A percentile compares a stretch with the other conserved stretches of the same genome.
These are phyloP conservation scores for Diachasmimorpha longicaudata DNA, from an alignment of 1,140 invertebrate species.

Conservation along the genomic window DNA sequence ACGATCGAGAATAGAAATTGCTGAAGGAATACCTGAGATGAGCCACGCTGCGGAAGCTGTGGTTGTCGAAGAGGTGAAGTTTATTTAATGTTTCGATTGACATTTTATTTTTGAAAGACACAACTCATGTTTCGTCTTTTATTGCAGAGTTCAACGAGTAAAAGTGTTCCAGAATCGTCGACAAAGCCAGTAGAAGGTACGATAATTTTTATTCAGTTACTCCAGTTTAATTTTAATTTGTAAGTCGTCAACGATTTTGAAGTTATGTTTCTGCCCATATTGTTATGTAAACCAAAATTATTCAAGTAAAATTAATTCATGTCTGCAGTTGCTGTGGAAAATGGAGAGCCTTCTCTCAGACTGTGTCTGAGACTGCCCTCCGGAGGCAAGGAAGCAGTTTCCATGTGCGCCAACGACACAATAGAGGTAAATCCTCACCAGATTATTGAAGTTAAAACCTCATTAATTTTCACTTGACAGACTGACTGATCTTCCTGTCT, in stretches of 20 bases:
- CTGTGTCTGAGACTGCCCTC: constrained; percentile 56
- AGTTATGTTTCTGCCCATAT: no score
- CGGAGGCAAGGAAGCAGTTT: constrained; percentile 55
- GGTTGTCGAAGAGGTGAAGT: constrained; percentile 9
- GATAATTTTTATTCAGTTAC: neutral
- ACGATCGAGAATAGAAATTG: constrained; percentile 50
- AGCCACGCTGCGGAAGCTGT: constrained; percentile 16
- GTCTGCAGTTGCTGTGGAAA: constrained; percentile 5
- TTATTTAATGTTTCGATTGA: neutral
- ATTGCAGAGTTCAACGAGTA: constrained; percentile 13
- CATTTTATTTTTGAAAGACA: neutral
- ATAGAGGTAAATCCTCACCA: constrained; percentile 43
- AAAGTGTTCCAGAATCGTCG: neutral
- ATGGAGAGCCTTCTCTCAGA: constrained; percentile 47
- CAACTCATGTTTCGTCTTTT: neutral
- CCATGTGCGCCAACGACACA: constrained; percentile 51
- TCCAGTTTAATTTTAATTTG: no score
- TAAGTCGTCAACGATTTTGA: no score
- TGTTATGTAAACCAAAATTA: no score
- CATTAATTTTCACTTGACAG: neutral
- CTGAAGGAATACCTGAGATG: constrained; percentile 39
- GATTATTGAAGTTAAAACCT: no score
- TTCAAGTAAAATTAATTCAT: neutral
- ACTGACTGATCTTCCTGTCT: neutral
- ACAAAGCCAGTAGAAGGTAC: neutral